Base-by-base conservation (phyloP, 2,888 invertebrate species). In the Melipona bicolor region DNA sequence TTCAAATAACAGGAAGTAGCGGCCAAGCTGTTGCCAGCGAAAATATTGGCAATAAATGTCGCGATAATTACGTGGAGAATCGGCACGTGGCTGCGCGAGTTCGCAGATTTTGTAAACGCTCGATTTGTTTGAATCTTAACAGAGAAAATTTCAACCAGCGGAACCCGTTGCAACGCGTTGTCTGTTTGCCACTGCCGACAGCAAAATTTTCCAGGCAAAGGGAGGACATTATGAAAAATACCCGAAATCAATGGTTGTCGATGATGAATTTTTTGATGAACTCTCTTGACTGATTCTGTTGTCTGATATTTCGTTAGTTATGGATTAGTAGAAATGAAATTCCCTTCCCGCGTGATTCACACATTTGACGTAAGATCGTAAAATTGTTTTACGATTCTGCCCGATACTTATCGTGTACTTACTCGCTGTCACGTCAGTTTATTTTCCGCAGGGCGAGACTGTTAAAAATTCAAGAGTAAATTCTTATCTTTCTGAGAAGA, bases 21-120 rank as follows among this genome's bases (percentile, higher is more conserved):
- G 32, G 11, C 73, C 87, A 83, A 88, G 85, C 88, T 88, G 87
- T 77, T 79, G 81, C 77, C 79, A 50, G 73, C n/a, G 75, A 81
- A 87, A 85, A 88, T 88, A 88, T 83, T 74, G 64, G 59, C 77
- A 56, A 78, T 83, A 83, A 87, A 87, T 70, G 83, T 88, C 81
- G 71, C 74, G 81, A 78, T 72, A 69, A 73, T 69, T 80, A 81
- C 65, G 69, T 68, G 59, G 79, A 70, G 78, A 78, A 85, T 88
- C 77, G 85, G 85, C 72, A 78, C 77, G 79, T 67, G 84, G 43
- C 54, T 67, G 54, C 69, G 52, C 65, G 54, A 24, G 21, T 59
- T 73, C 56, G 68, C 70, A 73, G 79, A 65, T 77, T 78, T 70
- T 61, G 72, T 61, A 70, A 75, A 59, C n/a, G n/a, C 80, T 86